Base-by-base conservation (phyloP, 2,888 invertebrate genomes). In the Tanypteryx hageni region DNA sequence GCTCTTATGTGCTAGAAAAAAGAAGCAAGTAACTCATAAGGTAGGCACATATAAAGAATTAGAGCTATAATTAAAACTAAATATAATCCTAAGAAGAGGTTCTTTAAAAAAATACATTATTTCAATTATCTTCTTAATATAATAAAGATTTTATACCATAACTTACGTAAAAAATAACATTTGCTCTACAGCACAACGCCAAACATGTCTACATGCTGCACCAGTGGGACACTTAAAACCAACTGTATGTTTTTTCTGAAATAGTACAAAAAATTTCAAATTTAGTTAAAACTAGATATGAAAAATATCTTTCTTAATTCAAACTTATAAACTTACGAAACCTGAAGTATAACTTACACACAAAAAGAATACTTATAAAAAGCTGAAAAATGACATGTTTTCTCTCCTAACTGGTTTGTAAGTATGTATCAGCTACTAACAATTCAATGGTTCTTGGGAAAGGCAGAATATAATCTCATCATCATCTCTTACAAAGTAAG, bases 171-270 rank as follows among this genome's bases (percentile, higher is more conserved):
- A 99, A 96, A 99, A 99, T 93, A 99, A 96, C 97, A 99, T 98
- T 95, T 99, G 99, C 95, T 99, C 99, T 93, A 99, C 98, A 89
- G 99, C 99, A 96, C 99, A 99, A 94, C 98, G 97, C 99, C 99
- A 99, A 93, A 99, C 97, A 95, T 99, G 99, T 93, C 99, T 97
- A 95, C 99, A 99, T 92, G 98, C 97, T 83, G 98, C 97, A 86
- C 98, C 98, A 93, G 98, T 98, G 92, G 98, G 98, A 95, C 99
- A 99, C 95, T 99, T 98, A 96, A 99, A 99, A 22, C 99, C 99
- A 93, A 99, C 98, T 56, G 98, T 98, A 95, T 98, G 98, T 94
- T 98, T 98, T 96, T 98, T 98, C 98, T 98, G 95, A 93, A 96
- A 96, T 93, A 89, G 44, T 1, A 44, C 44, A 44, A 44, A 44